phyloP scores from a whole-genome alignment of 1,140 invertebrate species.

The Agrypnia vestita region DNA sequence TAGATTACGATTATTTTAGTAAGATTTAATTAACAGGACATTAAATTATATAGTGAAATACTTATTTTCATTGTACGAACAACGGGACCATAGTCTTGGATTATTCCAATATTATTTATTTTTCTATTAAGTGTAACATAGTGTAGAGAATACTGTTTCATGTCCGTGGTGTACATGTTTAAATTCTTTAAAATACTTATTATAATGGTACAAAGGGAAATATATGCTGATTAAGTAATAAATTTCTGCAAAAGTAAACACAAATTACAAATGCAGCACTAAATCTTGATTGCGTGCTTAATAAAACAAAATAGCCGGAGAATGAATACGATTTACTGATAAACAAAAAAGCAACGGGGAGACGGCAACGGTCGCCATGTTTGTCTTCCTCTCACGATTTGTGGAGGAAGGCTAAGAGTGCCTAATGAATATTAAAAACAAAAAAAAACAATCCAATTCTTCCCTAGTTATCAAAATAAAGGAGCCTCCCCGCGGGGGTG shows the following conservation, averaged over 20 bases:
- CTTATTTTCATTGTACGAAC: no score
- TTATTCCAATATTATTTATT: no score
- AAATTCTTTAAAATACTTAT: no score
- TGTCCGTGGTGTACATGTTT: no score
- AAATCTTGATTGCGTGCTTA: conserved; percentile 55
- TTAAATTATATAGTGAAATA: no score
- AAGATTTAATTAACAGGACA: no score
- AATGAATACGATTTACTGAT: conserved; percentile 43
- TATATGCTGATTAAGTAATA: conserved; percentile 40
- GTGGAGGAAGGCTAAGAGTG: conserved; percentile 51
- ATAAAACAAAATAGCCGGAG: conserved; percentile 44
- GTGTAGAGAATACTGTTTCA: no score
- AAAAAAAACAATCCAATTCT: conserved; percentile 62
- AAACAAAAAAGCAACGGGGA: conserved; percentile 45
- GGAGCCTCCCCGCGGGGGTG: conserved; percentile 66
- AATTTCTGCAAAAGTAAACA: conserved; percentile 36
- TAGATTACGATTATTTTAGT: no score
- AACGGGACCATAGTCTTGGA: no score
- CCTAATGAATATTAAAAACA: conserved; percentile 61
- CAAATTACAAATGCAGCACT: conserved; percentile 50
- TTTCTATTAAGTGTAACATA: no score
- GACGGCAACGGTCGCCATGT: conserved; percentile 42
- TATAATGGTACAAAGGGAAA: not conserved
- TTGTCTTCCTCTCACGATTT: conserved; percentile 55
- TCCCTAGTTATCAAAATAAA: conserved; percentile 72